A percentile compares a stretch with the other conserved stretches of the same genome.
Evolutionary conservation across 2,113 vertebrate species (phyloP).

Genomic region (Formicarius rufipectus): DNA sequence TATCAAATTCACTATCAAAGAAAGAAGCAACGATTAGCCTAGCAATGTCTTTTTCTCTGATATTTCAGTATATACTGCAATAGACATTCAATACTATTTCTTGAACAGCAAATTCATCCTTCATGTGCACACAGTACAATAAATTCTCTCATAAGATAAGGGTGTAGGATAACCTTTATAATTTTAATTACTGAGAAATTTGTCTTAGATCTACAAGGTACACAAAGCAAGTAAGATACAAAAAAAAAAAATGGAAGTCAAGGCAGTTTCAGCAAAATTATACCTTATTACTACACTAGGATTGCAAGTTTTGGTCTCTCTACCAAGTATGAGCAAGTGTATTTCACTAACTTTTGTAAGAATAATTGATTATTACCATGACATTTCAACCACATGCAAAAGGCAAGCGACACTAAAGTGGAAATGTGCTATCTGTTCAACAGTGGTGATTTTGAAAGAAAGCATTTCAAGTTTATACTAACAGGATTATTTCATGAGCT

Average conservation of each 20-base stretch:
- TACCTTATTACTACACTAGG: neutral
- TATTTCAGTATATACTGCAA: neutral
- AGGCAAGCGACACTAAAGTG: neutral
- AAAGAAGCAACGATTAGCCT: neutral
- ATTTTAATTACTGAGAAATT: neutral
- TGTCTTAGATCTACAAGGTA: neutral
- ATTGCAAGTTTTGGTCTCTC: neutral
- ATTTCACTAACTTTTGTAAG: neutral
- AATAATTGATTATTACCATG: neutral
- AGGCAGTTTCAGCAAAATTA: neutral
- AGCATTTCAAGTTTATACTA: conserved; percentile 21
- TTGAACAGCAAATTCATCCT: neutral
- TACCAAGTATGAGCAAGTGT: neutral
- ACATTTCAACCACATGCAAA: neutral
- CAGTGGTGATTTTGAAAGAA: neutral
- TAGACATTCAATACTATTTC: neutral
- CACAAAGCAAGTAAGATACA: neutral
- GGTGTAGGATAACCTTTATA: neutral
- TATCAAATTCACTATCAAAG: neutral
- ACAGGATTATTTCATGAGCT: neutral
- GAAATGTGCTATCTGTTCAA: neutral
- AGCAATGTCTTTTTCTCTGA: neutral
- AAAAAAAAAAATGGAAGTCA: neutral
- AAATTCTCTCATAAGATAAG: neutral
- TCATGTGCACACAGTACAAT: neutral